phyloP scores from a whole-genome alignment of 2,113 vertebrate species.

The Ondatra zibethicus region DNA sequence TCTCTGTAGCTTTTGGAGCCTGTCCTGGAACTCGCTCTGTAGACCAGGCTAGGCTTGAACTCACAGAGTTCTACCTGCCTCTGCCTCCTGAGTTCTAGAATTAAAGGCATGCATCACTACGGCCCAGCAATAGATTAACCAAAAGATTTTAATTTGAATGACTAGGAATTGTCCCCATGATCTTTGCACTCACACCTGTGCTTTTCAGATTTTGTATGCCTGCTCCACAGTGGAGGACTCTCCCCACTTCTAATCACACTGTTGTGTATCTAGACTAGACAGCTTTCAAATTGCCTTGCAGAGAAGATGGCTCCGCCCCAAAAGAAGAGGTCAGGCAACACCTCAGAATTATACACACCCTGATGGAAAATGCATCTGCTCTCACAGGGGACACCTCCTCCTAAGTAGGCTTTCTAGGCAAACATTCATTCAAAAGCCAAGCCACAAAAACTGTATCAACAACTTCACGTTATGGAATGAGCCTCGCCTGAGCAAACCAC shows the following conservation, averaged over 20 bases:
- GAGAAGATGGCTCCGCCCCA: background rate
- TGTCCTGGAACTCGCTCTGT: too few relatives aligned
- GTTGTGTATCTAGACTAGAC: background rate
- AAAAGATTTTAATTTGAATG: background rate
- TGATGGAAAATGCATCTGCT: background rate
- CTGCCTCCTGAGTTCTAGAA: too few relatives aligned
- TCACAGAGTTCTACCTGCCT: too few relatives aligned
- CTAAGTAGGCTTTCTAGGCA: background rate
- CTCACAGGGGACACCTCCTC: background rate
- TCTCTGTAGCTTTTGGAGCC: too few relatives aligned
- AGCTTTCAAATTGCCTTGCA: background rate
- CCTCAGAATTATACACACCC: too few relatives aligned
- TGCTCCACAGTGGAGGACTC: background rate
- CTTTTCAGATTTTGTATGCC: background rate
- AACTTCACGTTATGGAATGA: too few relatives aligned
- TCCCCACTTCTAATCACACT: background rate
- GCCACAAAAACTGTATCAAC: too few relatives aligned
- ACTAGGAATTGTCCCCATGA: background rate
- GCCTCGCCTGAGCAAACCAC: too few relatives aligned
- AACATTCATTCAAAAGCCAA: too few relatives aligned
- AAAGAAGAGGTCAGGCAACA: background rate
- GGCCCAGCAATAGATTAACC: background rate
- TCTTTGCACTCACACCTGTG: background rate
- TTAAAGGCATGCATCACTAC: too few relatives aligned
- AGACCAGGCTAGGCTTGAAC: too few relatives aligned